phyloP scores from a whole-genome alignment of 2,888 invertebrate genomes.

The Synergus gifuensis region DNA sequence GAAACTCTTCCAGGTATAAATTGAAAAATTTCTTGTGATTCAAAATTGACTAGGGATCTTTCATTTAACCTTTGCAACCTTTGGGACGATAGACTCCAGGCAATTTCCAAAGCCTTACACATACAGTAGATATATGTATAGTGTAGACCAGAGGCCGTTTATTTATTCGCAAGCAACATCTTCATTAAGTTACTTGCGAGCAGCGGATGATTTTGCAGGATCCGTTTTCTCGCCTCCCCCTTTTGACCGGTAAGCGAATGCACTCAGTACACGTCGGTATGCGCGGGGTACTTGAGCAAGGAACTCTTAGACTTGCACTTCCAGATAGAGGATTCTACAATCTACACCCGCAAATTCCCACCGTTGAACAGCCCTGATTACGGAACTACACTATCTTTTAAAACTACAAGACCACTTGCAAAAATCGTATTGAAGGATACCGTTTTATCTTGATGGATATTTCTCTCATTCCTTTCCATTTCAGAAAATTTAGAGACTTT shows the following conservation, averaged over 20 bases:
- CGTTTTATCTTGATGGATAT: neutral
- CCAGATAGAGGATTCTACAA: slow-evolving; percentile 6
- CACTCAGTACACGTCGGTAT: slow-evolving; percentile 24
- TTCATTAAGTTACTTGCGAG: slow-evolving; percentile 27
- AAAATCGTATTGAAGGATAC: neutral
- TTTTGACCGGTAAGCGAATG: slow-evolving; percentile 34
- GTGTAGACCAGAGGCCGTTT: slow-evolving; percentile 4
- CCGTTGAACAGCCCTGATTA: slow-evolving; percentile 9
- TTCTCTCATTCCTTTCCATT: neutral
- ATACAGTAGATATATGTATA: neutral
- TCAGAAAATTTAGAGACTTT: no score
- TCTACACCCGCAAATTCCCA: slow-evolving; percentile 40
- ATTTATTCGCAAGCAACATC: slow-evolving; percentile 21
- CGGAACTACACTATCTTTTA: neutral
- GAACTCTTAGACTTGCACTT: slow-evolving; percentile 24
- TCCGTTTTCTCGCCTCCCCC: slow-evolving; percentile 33
- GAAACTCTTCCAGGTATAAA: neutral
- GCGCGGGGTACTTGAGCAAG: slow-evolving; percentile 30
- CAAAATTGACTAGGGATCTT: neutral
- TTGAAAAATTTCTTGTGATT: neutral
- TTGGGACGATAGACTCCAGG: neutral
- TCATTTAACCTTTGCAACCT: no score
- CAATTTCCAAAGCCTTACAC: neutral
- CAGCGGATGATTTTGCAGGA: slow-evolving; percentile 34
- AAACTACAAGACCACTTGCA: neutral